These are phyloP conservation scores for Lasioglossum albipes DNA, from an alignment of 1,140 invertebrate species.

Conservation along the genomic window DNA sequence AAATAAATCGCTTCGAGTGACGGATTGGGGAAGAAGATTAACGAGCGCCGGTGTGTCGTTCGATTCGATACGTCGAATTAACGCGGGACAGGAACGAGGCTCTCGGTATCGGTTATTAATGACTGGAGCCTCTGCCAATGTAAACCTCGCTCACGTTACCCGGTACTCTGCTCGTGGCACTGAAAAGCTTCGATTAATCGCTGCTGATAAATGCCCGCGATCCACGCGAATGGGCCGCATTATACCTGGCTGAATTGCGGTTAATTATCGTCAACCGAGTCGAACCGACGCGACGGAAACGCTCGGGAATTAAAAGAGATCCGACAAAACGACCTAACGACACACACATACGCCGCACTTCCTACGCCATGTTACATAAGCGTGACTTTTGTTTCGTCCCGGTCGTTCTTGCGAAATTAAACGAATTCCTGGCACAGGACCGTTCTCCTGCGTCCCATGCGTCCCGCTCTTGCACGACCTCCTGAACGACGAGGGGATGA, in stretches of 20 bases:
- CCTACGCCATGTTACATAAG: neutral
- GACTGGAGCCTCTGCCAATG: constrained; percentile 58
- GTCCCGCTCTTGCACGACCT: constrained; percentile 48
- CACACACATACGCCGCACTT: neutral
- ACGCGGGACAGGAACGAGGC: constrained; percentile 59
- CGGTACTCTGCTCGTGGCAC: constrained; percentile 31
- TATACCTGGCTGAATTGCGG: constrained; percentile 45
- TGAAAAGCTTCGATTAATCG: constrained; percentile 47
- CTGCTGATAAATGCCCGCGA: constrained; percentile 42
- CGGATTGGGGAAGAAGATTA: constrained; percentile 69
- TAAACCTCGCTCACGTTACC: constrained; percentile 39
- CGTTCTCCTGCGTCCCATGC: constrained; percentile 25
- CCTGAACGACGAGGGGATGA: constrained; percentile 56
- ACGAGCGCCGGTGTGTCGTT: constrained; percentile 71
- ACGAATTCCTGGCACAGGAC: constrained; percentile 66
- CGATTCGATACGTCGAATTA: constrained; percentile 76
- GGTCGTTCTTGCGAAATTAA: constrained; percentile 63
- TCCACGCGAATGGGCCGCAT: constrained; percentile 23
- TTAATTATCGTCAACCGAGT: constrained; percentile 40
- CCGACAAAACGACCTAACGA: neutral
- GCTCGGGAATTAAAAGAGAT: constrained; percentile 13
- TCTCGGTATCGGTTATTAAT: constrained; percentile 69
- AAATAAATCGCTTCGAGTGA: constrained; percentile 66
- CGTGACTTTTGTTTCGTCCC: neutral
- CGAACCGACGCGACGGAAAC: constrained; percentile 18